These are phyloP conservation scores for Synergus japonicus DNA, from an alignment of 2,888 invertebrate species.

Conservation along the genomic window DNA sequence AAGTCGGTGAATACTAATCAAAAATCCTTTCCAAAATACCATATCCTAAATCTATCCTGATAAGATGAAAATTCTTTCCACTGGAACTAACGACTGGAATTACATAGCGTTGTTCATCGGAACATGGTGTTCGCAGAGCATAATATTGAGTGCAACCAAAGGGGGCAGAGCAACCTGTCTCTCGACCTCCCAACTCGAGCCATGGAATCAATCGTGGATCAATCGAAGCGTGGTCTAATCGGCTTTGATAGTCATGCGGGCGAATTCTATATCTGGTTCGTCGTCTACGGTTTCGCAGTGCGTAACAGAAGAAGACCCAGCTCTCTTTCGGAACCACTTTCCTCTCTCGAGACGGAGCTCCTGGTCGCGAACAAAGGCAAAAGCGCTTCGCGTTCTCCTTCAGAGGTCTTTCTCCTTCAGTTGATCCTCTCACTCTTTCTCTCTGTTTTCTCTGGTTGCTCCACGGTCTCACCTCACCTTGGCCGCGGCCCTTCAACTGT, in stretches of 20 bases:
- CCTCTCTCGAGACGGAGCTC: constrained; percentile 40
- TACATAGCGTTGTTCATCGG: neutral
- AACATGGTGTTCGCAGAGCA: neutral
- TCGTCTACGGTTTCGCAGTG: constrained; percentile 49
- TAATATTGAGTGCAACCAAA: neutral
- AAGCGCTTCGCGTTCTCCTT: constrained; percentile 63
- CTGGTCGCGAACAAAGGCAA: constrained; percentile 65
- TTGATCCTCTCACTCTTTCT: constrained; percentile 49
- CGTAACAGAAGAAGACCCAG: constrained; percentile 51
- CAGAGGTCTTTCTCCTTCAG: constrained; percentile 41
- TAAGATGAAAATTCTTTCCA: too few relatives aligned
- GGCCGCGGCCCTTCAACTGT: constrained; percentile 78
- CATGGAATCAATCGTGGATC: constrained; percentile 11
- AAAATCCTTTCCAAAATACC: too few relatives aligned
- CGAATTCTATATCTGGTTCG: constrained; percentile 45
- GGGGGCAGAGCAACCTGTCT: neutral
- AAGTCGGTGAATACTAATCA: too few relatives aligned
- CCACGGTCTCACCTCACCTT: constrained; percentile 73
- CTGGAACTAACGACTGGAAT: neutral
- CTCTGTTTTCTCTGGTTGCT: constrained; percentile 55
- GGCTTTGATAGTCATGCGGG: constrained; percentile 23
- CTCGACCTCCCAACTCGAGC: constrained; percentile 20
- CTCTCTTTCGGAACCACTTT: constrained; percentile 51
- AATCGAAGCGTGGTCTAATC: constrained; percentile 32
- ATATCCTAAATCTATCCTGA: neutral